Conservation (phyloP, 2,113 vertebrate species). For the Apus apus region DNA sequence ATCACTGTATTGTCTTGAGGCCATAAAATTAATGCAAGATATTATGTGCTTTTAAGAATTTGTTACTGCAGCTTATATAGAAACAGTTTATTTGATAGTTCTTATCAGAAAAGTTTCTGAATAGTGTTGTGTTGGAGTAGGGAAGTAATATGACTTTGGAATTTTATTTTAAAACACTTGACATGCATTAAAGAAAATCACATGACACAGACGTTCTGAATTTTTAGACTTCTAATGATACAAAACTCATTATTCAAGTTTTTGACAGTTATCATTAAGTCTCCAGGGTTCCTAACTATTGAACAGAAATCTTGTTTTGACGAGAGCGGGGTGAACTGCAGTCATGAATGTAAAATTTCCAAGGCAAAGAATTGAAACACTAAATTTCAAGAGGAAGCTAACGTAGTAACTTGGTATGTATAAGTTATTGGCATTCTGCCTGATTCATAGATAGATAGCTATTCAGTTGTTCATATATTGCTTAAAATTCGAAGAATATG, state of each 20-base stretch:
- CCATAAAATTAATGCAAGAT: not conserved
- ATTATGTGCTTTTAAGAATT: not conserved
- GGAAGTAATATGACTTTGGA: not conserved
- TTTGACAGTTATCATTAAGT: conserved; percentile 22
- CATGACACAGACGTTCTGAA: not conserved
- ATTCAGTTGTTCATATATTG: not conserved
- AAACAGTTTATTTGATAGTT: not conserved
- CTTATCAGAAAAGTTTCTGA: not conserved
- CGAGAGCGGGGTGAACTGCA: conserved; percentile 27
- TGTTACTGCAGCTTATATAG: not conserved
- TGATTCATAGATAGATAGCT: not conserved
- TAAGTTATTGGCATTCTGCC: not conserved
- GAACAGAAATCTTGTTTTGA: conserved; percentile 42
- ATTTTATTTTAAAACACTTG: not conserved
- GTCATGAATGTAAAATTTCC: not conserved
- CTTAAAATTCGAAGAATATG: not conserved
- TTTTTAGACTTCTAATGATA: conserved; percentile 9
- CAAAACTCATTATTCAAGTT: conserved; percentile 3
- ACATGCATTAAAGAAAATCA: not conserved
- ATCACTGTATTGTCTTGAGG: not conserved
- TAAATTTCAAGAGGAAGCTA: not conserved
- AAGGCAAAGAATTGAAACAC: not conserved
- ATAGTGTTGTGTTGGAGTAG: not conserved
- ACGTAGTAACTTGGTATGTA: not conserved
- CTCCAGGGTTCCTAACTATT: not conserved